These are phyloP conservation scores for Pituophis catenifer DNA, from an alignment of 2,113 vertebrate genomes.

Conservation along the genomic window DNA sequence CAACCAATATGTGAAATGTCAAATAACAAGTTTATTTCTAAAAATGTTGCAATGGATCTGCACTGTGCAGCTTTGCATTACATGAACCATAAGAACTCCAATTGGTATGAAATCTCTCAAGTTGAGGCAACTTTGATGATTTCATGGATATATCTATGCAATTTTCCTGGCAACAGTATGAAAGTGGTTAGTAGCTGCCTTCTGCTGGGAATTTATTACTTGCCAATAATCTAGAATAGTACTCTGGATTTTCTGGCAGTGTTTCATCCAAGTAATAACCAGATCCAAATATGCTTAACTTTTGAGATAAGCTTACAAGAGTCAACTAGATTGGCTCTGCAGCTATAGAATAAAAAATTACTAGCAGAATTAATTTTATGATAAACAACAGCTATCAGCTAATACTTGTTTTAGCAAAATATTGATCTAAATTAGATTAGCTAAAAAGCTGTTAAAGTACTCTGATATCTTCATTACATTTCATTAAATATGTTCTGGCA, in stretches of 20 bases:
- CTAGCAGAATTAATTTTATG: background rate
- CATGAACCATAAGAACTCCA: background rate
- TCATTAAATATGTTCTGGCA: background rate
- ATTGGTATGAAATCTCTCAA: background rate
- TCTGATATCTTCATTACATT: background rate
- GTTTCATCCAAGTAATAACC: background rate
- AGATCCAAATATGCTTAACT: background rate
- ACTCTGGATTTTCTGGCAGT: background rate
- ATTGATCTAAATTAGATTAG: background rate
- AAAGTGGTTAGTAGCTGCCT: background rate
- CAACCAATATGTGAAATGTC: background rate
- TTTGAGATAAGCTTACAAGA: background rate
- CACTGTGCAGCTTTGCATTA: background rate
- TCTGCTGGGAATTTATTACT: background rate
- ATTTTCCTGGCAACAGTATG: background rate
- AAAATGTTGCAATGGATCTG: background rate
- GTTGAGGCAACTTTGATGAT: background rate
- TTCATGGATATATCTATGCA: background rate
- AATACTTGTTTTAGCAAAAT: background rate
- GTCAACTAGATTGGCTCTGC: background rate
- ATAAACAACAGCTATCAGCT: background rate
- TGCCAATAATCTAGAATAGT: background rate
- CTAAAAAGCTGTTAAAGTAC: background rate
- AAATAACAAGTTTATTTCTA: background rate
- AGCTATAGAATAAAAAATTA: background rate